A percentile compares a stretch with the other conserved stretches of the same genome.
Evolutionary conservation across 2,113 vertebrate genomes (phyloP).

Genomic region (Erpornis zantholeuca): DNA sequence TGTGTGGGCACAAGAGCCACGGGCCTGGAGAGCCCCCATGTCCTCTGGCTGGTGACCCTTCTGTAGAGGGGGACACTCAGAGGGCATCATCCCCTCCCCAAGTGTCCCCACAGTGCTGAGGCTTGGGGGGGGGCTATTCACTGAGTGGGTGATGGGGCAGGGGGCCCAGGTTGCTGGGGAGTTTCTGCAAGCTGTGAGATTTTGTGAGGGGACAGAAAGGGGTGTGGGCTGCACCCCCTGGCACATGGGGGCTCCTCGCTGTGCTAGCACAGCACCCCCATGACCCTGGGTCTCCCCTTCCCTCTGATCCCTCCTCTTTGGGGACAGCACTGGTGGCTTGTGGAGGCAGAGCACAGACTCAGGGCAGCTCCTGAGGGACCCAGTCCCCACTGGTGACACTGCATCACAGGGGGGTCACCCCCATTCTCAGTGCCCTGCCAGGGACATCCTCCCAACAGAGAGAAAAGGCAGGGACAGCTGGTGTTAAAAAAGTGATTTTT

Average conservation of each 20-base stretch:
- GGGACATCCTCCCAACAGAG: not conserved
- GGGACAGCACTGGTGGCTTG: not conserved
- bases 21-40: fast-evolving
- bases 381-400: not conserved
- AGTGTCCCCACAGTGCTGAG: not conserved
- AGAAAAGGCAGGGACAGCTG: conserved; percentile 34
- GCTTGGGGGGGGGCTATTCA: not conserved
- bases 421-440: not conserved
- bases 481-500: conserved; percentile 65
- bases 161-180: not conserved
- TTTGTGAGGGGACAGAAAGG: not conserved
- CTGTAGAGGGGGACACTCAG: not conserved
- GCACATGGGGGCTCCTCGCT: not conserved
- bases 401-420: not conserved
- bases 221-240: not conserved
- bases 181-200: not conserved
- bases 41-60: not conserved
- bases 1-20: fast-evolving
- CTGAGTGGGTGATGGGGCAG: not conserved
- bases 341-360: not conserved
- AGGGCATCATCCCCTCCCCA: not conserved
- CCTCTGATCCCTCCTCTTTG: not conserved
- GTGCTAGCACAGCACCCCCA: not conserved
- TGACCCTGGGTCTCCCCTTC: not conserved
- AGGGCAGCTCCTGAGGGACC: not conserved